Base-by-base conservation (phyloP, 2,888 invertebrate genomes). In the Eilema sororculum region DNA sequence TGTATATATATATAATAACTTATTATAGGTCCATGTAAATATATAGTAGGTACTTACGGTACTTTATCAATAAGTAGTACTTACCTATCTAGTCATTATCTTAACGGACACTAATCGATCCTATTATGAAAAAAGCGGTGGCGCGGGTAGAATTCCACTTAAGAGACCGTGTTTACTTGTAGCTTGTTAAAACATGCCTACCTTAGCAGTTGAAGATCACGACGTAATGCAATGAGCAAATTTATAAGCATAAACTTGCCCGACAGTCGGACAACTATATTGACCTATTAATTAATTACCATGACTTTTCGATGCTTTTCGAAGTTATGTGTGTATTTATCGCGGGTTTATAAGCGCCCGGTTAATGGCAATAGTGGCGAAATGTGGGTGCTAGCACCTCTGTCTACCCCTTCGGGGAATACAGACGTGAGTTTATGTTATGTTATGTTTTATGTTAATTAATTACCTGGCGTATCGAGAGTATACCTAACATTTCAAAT, bases 51-150 rank as follows among this genome's bases (percentile, higher is more conserved):
- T n/a, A 57, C 10, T 9, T 20, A 25, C 4, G 3, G 13, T 13
- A 12, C 0, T 28, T n/a, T n/a, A 33, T 20, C 9, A 30, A 22
- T 3, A 41, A 41, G 16, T 37, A 37, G 37, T 37, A 33, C 30
- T n/a, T n/a, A n/a, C n/a, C n/a, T n/a, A n/a, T n/a, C 30, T 37
- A 13, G 16, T 41, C 41, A 16, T 41, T 41, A 41, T 41, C 12
- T 37, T 37, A 41, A 63, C 28, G 68, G 62, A 57, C 68, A 68
- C 68, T 68, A 63, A 68, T 68, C 62, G 28, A 10, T 33, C 6
- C 10, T n/a, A 33, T 8, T 33, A 33, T 33, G 5, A 28, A 28
- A 5, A 28, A 28, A 28, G 28, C 28, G 28, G 28, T 28, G 28
- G 3, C n/a, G n/a, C n/a, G n/a, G n/a, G 2, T 28, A 5, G 1